A percentile compares a stretch with the other conserved stretches of the same genome.
Conservation (phyloP, 2,113 vertebrate genomes). For the Xerus inauris region DNA sequence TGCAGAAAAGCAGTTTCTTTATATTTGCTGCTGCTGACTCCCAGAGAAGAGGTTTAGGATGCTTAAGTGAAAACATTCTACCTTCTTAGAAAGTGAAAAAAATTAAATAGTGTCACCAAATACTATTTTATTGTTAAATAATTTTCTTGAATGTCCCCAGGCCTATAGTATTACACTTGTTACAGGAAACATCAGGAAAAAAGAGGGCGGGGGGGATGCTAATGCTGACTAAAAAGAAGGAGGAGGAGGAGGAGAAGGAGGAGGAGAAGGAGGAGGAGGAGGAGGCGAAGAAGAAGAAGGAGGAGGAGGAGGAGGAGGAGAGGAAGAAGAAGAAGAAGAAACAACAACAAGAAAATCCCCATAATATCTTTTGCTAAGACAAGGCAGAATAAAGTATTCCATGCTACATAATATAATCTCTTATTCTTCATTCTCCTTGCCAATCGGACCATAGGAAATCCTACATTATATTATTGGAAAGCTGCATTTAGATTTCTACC, state of each 20-base stretch:
- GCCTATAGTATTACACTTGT: background rate
- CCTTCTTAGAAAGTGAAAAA: background rate
- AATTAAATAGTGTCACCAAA: background rate
- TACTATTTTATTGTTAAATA: constrained; percentile 45
- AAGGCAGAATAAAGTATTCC: background rate
- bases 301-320: too few relatives aligned
- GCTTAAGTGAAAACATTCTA: constrained; percentile 21
- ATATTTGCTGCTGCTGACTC: constrained; percentile 41
- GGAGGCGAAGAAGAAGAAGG: too few relatives aligned
- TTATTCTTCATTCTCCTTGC: background rate
- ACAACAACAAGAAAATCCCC: too few relatives aligned
- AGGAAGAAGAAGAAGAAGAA: too few relatives aligned
- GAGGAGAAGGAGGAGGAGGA: too few relatives aligned
- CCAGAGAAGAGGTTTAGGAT: background rate
- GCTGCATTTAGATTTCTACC: constrained; percentile 32
- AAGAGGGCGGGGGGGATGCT: background rate
- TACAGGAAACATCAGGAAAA: background rate
- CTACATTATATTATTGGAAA: background rate
- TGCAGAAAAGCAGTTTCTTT: too few relatives aligned
- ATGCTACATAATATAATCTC: background rate
- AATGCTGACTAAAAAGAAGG: background rate
- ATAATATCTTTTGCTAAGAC: background rate
- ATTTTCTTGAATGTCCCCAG: constrained; percentile 6
- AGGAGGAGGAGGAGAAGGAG: too few relatives aligned
- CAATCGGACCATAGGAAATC: background rate